phyloP scores from a whole-genome alignment of 2,797 vertebrate species.

The Limosa lapponica region DNA sequence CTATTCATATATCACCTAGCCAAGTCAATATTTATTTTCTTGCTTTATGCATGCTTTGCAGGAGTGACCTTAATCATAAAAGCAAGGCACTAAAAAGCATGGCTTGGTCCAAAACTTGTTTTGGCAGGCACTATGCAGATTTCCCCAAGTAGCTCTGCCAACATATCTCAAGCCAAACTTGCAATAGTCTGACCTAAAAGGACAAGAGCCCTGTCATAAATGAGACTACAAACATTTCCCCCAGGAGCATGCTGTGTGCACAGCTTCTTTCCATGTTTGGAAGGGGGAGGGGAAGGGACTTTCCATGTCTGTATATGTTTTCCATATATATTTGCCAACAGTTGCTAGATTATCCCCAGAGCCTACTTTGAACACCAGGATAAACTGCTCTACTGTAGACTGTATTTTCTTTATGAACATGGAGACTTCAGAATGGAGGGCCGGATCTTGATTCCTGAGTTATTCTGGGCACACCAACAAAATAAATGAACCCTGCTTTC shows the following conservation, averaged over 20 bases:
- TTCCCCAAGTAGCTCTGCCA: slow-evolving; percentile 31
- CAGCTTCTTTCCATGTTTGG: slow-evolving; percentile 46
- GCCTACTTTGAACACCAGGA: slow-evolving; percentile 5
- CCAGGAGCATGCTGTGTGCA: background rate
- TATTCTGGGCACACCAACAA: slow-evolving; percentile 46
- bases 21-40: slow-evolving; percentile 57
- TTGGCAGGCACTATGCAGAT: background rate
- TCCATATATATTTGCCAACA: slow-evolving; percentile 59
- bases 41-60: background rate
- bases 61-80: slow-evolving; percentile 38
- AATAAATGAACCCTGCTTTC: slow-evolving; percentile 24
- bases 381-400: slow-evolving; percentile 41
- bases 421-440: slow-evolving; percentile 19
- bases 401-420: slow-evolving; percentile 42
- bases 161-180: slow-evolving; percentile 33
- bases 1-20: slow-evolving; percentile 30
- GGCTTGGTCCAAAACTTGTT: slow-evolving; percentile 22
- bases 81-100: slow-evolving; percentile 3
- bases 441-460: background rate
- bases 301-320: slow-evolving; percentile 58
- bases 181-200: slow-evolving; percentile 45
- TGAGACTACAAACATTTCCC: slow-evolving; percentile 57
- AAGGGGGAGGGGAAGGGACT: slow-evolving; percentile 55
- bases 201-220: slow-evolving; percentile 65
- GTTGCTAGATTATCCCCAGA: slow-evolving; percentile 53